Evolutionary conservation across 2,888 invertebrate genomes (phyloP), one percentile per base, ranked within the genome.

Genomic region (Epirrhoe alternata): DNA sequence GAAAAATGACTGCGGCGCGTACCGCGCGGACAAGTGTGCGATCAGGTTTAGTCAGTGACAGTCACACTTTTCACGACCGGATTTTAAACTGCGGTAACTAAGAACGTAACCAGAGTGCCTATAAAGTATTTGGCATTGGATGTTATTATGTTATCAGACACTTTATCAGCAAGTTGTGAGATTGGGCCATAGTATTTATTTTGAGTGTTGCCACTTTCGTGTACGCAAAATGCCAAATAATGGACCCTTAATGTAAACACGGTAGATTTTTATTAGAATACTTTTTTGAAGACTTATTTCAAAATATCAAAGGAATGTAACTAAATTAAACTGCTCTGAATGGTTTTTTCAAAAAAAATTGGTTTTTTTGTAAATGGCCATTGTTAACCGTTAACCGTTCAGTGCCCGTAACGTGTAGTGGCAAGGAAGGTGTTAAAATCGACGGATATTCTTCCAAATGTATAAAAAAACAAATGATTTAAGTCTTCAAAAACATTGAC

Each of bases 181-280:
- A 24, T 24, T 24, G 24, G 24, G 24, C 24, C 24, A 2, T 24
- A 24, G 62, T 56, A 59, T 71, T 71, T 70, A 62, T 59, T 68
- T 42, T 52, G 50, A 64, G 66, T 68, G 71, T 72, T 69, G 69
- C 71, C 64, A 64, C 63, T 65, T 60, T 69, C 61, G 68, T 68
- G 71, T 71, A 69, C 52, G 68, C 69, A 65, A 67, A 65, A 68
- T 73, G 74, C 74, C 74, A 74, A 74, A 74, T 62, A 66, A 68
- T 69, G 74, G 74, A 73, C 72, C 72, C 68, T 70, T 64, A 51
- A 58, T 49, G 38, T 62, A n/a, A 14, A 60, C 55, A 60, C 60
- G 24, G 64, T 64, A 65, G 64, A 56, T 55, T 60, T 67, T 61
- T 64, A 67, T 64, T 67, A 68, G 64, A 42, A 49, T 59, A 58